Percentiles rank a stretch among this genome's conserved stretches.
Conservation (phyloP, 2,113 vertebrate species). For the Phalacrocorax brasilianus region DNA sequence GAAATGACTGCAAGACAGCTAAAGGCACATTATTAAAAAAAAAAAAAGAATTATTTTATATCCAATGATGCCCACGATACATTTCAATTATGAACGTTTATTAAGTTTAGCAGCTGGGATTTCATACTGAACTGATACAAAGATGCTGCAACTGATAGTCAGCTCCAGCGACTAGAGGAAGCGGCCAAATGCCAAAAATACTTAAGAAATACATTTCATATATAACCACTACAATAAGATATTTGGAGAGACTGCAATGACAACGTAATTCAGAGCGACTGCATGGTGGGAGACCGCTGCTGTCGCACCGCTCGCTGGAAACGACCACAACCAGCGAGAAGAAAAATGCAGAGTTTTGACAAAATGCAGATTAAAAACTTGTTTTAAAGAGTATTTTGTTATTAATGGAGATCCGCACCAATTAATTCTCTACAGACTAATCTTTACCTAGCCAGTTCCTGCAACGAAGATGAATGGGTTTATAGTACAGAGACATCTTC, state of each 20-base stretch:
- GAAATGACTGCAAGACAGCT: background rate
- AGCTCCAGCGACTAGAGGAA: background rate
- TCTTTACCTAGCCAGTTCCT: background rate
- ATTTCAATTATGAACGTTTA: background rate
- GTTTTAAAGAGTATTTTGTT: background rate
- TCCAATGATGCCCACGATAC: background rate
- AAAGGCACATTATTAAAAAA: background rate
- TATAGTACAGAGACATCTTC: background rate
- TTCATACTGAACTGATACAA: background rate
- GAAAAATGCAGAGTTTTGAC: rapidly evolving
- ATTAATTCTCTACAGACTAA: background rate
- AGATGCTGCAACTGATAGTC: background rate
- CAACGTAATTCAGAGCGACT: background rate
- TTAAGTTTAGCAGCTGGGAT: conserved; percentile 26
- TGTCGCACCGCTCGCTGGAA: background rate
- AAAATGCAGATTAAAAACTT: background rate
- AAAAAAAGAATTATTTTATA: background rate
- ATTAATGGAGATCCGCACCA: background rate
- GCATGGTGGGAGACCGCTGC: background rate
- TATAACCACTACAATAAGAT: background rate
- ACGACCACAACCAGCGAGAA: background rate
- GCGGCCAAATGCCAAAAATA: background rate
- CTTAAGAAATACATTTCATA: background rate
- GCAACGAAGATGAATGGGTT: background rate
- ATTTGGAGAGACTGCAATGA: background rate